These are phyloP conservation scores for Protonemura montana DNA, from an alignment of 2,888 invertebrate genomes.

Conservation along the genomic window DNA sequence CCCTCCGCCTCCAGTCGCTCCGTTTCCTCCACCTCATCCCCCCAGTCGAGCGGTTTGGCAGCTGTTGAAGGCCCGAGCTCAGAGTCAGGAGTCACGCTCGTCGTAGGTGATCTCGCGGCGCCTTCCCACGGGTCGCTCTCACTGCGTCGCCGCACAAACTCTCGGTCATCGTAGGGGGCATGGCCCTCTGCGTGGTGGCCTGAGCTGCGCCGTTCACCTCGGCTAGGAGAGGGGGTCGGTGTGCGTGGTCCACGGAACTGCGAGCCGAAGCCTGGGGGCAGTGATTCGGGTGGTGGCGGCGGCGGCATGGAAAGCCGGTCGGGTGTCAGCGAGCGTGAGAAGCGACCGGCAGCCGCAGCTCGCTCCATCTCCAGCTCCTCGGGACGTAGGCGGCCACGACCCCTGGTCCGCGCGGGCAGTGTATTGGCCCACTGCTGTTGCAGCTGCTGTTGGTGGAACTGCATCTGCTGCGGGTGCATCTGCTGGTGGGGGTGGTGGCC, in stretches of 20 bases:
- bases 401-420: conserved; percentile 61
- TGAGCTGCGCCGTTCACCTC: conserved; percentile 37
- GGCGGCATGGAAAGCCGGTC: conserved; percentile 47
- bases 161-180: background rate
- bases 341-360: conserved; percentile 44
- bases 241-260: conserved; percentile 42
- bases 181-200: background rate
- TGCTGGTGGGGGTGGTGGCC: conserved; percentile 16
- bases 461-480: conserved; percentile 34
- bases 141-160: background rate
- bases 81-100: conserved; percentile 37
- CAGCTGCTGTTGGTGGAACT: background rate
- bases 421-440: conserved; percentile 51
- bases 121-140: conserved; percentile 38
- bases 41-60: conserved; percentile 62
- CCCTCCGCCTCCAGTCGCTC: conserved; percentile 62
- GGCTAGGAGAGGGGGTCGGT: conserved; percentile 40
- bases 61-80: background rate
- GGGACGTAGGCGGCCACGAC: conserved; percentile 68
- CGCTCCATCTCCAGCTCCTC: conserved; percentile 58
- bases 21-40: conserved; percentile 67
- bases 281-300: conserved; percentile 35
- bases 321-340: conserved; percentile 51
- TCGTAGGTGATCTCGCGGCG: background rate
- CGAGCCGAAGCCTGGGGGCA: conserved; percentile 23